These are phyloP conservation scores for Propithecus perrieri DNA, from an alignment of 2,797 vertebrate species.

Conservation along the genomic window DNA sequence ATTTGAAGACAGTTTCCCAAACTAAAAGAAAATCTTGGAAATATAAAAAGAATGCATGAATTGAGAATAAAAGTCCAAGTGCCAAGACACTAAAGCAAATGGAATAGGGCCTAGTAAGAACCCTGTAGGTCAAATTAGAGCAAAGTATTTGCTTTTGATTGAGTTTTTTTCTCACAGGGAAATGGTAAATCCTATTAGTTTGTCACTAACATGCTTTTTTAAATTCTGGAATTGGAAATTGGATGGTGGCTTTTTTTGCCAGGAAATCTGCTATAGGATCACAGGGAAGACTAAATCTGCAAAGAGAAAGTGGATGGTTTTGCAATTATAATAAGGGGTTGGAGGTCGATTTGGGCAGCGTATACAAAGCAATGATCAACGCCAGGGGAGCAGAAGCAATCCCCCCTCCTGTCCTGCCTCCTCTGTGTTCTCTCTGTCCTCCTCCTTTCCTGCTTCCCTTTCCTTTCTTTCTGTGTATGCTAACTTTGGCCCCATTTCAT, in stretches of 20 bases:
- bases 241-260: background rate
- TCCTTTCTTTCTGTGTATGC: fast-evolving
- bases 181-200: background rate
- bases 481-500: background rate
- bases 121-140: background rate
- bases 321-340: fast-evolving
- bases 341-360: background rate
- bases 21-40: background rate
- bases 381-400: no score
- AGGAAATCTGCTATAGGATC: background rate
- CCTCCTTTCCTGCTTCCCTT: no score
- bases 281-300: background rate
- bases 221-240: background rate
- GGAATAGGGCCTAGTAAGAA: no score
- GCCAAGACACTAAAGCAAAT: background rate
- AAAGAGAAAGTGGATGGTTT: fast-evolving
- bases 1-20: background rate
- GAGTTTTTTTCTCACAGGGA: background rate
- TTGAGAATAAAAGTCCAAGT: background rate
- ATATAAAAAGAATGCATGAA: background rate
- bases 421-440: fast-evolving
- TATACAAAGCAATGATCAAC: fast-evolving
- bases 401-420: background rate
- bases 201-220: background rate
- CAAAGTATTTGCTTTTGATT: background rate